Evolutionary conservation across 2,888 invertebrate genomes (phyloP).

Genomic region (Ornithoptera alexandrae): DNA sequence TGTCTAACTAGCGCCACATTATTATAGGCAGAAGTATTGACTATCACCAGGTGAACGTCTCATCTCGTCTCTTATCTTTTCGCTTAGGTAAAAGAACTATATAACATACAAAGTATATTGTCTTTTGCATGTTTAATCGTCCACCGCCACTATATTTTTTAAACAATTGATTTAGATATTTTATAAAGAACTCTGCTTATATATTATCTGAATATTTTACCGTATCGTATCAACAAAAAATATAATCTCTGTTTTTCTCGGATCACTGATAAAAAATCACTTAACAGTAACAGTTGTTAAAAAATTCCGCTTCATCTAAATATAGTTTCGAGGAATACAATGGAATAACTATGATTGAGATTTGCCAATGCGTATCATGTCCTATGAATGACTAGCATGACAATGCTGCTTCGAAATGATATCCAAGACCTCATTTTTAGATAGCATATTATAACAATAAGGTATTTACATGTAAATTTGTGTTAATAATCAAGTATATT

Average conservation of each 20-base stretch:
- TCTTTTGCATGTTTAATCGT: too few species aligned
- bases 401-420: slow-evolving; percentile 54
- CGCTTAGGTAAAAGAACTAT: too few species aligned
- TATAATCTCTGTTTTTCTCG: slow-evolving; percentile 7
- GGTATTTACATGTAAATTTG: background rate
- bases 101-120: too few species aligned
- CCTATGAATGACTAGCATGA: slow-evolving; percentile 63
- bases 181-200: background rate
- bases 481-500: background rate
- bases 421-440: slow-evolving; percentile 58
- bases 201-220: too few species aligned
- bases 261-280: slow-evolving; percentile 10
- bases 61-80: too few species aligned
- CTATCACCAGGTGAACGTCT: too few species aligned
- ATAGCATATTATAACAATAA: slow-evolving; percentile 13
- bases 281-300: slow-evolving; percentile 31
- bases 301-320: slow-evolving; percentile 36
- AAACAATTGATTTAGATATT: slow-evolving; percentile 3
- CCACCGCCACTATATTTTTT: background rate
- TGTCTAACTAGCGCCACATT: too few species aligned
- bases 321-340: slow-evolving; percentile 40
- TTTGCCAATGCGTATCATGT: slow-evolving; percentile 53
- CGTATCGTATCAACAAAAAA: slow-evolving; percentile 8
- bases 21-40: too few species aligned
- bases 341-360: slow-evolving; percentile 58